phyloP scores from a whole-genome alignment of 1,140 invertebrate species.

The Arion vulgaris region DNA sequence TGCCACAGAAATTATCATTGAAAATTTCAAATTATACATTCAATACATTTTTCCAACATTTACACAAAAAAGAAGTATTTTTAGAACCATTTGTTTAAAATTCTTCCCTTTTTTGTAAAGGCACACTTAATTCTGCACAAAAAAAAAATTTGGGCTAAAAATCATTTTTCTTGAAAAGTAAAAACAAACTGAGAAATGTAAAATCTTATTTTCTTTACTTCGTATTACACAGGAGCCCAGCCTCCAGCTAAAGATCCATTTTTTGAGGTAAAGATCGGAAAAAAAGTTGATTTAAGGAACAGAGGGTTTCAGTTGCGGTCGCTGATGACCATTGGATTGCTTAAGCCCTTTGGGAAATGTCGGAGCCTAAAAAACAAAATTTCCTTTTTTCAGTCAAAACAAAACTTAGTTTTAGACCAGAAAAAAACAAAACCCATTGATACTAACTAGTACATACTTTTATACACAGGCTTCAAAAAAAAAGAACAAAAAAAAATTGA shows the following conservation, averaged over 20 bases:
- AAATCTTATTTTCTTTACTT: too few species aligned
- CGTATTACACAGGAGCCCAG: slow-evolving; percentile 60
- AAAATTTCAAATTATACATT: too few species aligned
- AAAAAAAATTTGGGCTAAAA: too few species aligned
- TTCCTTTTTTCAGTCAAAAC: background rate
- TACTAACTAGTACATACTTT: too few species aligned
- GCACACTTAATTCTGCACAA: too few species aligned
- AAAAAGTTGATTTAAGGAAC: slow-evolving; percentile 47
- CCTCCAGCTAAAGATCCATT: slow-evolving; percentile 53
- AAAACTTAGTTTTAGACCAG: background rate
- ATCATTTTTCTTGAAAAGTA: too few species aligned
- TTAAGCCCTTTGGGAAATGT: slow-evolving; percentile 58
- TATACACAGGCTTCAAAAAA: too few species aligned
- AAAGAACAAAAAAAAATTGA: too few species aligned
- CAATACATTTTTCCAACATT: slow-evolving; percentile 2
- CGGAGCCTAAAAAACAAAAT: slow-evolving; percentile 53
- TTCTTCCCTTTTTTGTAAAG: too few species aligned
- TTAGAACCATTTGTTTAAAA: too few species aligned
- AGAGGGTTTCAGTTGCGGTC: slow-evolving; percentile 53
- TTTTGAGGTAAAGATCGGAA: slow-evolving; percentile 50
- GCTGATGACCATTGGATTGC: slow-evolving; percentile 48
- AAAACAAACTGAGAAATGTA: too few species aligned
- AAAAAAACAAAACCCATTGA: too few species aligned
- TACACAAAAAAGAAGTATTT: background rate
- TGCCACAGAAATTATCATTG: background rate